Evolutionary conservation across 1,140 invertebrate species (phyloP).

Genomic region (Macrobrachium nipponense): DNA sequence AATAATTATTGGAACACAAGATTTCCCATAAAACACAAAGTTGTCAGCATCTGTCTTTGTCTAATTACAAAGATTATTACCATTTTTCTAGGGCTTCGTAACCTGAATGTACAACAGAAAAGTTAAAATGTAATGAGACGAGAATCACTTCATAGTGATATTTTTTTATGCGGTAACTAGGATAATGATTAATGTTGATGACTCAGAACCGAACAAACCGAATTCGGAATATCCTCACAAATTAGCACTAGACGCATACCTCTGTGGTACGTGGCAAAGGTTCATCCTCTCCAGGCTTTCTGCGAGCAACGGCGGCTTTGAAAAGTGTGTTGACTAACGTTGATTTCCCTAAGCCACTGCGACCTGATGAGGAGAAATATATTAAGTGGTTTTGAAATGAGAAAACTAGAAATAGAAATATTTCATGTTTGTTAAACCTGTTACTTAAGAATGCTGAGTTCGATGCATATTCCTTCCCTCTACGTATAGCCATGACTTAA

Average conservation of each 20-base stretch:
- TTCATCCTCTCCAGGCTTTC: constrained; percentile 31
- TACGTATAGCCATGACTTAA: neutral
- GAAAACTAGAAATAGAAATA: neutral
- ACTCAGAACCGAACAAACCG: too few species aligned
- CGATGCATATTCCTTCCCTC: neutral
- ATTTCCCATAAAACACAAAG: neutral
- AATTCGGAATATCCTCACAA: too few species aligned
- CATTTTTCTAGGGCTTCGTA: neutral
- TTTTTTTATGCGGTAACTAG: neutral
- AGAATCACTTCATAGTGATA: neutral
- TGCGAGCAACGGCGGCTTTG: constrained; percentile 36
- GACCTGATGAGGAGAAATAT: constrained; percentile 11
- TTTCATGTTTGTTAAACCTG: neutral
- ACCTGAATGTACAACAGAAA: neutral
- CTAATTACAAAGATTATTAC: neutral
- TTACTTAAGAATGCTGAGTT: neutral
- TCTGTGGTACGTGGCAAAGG: constrained; percentile 42
- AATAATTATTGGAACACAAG: too few species aligned
- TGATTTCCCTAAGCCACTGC: constrained; percentile 49
- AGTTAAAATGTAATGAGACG: neutral
- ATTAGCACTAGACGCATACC: neutral
- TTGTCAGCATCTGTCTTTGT: neutral
- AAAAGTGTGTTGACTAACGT: constrained; percentile 51
- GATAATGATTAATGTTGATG: neutral
- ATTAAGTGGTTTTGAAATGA: neutral